Conservation (phyloP, 30 jellyfish, hydroid and myxozoan genomes). For the Cassiopea andromeda region DNA sequence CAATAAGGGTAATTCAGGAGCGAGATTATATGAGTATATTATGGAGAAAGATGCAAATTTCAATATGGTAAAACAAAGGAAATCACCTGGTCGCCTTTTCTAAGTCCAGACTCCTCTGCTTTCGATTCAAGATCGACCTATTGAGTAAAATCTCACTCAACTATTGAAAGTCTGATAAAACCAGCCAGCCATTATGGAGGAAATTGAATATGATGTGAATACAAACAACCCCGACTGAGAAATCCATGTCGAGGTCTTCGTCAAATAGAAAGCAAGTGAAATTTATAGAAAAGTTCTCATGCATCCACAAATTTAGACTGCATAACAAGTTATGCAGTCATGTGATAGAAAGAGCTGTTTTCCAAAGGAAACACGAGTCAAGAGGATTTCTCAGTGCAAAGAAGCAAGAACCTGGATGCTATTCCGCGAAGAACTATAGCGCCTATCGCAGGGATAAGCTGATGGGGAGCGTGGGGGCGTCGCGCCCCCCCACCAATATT, state of each 20-base stretch:
- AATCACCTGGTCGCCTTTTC: slow-evolving; percentile 92
- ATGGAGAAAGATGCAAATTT: background rate
- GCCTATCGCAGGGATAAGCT: too few relatives aligned
- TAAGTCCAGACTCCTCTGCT: slow-evolving; percentile 84
- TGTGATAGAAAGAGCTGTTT: too few relatives aligned
- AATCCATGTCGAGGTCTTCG: background rate
- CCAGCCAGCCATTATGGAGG: background rate
- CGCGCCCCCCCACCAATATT: too few relatives aligned
- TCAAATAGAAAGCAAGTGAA: background rate
- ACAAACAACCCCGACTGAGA: slow-evolving; percentile 1
- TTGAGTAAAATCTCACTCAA: background rate
- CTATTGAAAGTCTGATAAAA: background rate
- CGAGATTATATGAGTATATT: too few relatives aligned
- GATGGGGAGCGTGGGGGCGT: too few relatives aligned
- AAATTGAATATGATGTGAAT: slow-evolving; percentile 1
- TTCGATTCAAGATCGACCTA: slow-evolving; percentile 85
- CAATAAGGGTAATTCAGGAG: background rate
- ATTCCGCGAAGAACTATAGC: too few relatives aligned
- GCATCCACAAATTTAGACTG: too few relatives aligned
- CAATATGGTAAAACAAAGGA: background rate
- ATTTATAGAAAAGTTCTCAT: too few relatives aligned
- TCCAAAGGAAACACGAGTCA: too few relatives aligned
- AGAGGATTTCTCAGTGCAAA: too few relatives aligned
- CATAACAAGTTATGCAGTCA: too few relatives aligned
- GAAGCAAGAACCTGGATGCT: too few relatives aligned